Conservation (phyloP, 2,113 vertebrate genomes). For the Pithys albifrons region DNA sequence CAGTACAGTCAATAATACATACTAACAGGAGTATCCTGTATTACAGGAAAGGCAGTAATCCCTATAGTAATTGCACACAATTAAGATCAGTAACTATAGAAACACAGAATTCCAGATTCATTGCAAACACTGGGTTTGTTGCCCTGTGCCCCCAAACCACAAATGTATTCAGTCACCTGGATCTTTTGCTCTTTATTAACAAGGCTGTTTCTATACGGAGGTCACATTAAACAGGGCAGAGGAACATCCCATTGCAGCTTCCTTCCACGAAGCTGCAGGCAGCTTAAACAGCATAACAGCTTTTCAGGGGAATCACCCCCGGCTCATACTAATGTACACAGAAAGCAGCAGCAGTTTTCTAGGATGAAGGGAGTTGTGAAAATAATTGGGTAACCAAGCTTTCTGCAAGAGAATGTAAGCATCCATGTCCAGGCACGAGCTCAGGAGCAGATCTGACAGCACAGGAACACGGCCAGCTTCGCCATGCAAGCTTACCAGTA, state of each 20-base stretch:
- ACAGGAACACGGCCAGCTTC: background rate
- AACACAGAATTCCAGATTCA: background rate
- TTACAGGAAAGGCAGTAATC: background rate
- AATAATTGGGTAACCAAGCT: background rate
- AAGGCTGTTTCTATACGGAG: background rate
- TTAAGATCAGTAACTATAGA: background rate
- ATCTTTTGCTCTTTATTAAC: background rate
- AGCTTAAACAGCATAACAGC: background rate
- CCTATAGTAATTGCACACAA: background rate
- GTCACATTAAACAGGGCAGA: background rate
- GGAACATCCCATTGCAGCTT: background rate
- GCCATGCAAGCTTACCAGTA: slow-evolving; percentile 85
- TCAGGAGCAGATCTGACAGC: background rate
- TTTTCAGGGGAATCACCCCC: background rate
- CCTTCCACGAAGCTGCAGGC: background rate
- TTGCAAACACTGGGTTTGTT: background rate
- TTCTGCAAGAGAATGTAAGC: background rate
- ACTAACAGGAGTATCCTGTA: background rate
- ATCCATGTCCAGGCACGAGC: background rate
- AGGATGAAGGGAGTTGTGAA: background rate
- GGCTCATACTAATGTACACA: fast-evolving
- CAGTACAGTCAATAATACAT: fast-evolving
- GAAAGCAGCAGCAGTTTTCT: background rate
- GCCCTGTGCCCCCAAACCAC: fast-evolving
- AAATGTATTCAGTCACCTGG: background rate